These are phyloP conservation scores for Jaculus jaculus DNA, from an alignment of 2,113 vertebrate genomes.

Conservation along the genomic window DNA sequence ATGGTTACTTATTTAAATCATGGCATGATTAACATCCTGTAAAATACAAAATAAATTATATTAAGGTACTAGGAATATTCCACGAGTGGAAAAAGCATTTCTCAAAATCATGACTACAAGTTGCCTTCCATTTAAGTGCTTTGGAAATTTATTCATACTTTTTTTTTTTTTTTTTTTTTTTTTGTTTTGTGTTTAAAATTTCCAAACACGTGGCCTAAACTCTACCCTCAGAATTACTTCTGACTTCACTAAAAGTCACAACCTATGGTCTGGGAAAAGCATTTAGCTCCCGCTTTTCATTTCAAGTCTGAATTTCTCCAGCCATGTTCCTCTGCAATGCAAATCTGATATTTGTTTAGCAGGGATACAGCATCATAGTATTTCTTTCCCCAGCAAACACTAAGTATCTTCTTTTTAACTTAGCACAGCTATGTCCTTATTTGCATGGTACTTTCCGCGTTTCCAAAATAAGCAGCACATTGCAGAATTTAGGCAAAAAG, in stretches of 20 bases:
- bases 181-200: too few species aligned
- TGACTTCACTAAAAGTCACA: constrained; percentile 69
- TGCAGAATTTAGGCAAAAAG: constrained; percentile 61
- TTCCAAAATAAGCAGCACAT: constrained; percentile 71
- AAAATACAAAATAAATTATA: constrained; percentile 50
- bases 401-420: constrained; percentile 78
- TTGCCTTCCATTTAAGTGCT: constrained; percentile 55
- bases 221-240: constrained; percentile 66
- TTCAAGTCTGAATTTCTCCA: constrained; percentile 70
- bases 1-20: constrained; percentile 46
- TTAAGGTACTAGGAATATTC: constrained; percentile 28
- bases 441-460: constrained; percentile 80
- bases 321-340: constrained; percentile 71
- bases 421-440: constrained; percentile 70
- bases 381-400: constrained; percentile 75
- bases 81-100: constrained; percentile 60
- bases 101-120: constrained; percentile 60
- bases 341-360: constrained; percentile 71
- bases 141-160: constrained; percentile 62
- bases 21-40: constrained; percentile 31
- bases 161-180: constrained; percentile 30
- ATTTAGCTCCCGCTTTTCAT: constrained; percentile 67
- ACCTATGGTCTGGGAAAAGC: constrained; percentile 66
- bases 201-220: constrained; percentile 67
- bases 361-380: constrained; percentile 72